Conservation (phyloP, 2,888 invertebrate genomes). For the Monoplex corrugatus region DNA sequence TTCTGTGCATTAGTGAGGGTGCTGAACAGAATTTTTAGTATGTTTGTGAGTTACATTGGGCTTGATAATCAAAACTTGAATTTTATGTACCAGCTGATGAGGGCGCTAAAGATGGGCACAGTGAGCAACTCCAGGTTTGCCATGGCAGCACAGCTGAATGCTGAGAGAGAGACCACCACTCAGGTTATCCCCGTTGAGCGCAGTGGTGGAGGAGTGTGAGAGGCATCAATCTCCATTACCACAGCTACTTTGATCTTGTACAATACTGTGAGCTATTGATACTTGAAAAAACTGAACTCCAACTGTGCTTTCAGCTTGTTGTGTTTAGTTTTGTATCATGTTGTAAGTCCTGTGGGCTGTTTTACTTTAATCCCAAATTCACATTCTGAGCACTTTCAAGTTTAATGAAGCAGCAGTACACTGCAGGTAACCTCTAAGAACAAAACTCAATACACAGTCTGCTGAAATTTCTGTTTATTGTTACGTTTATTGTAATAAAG, state of each 20-base stretch:
- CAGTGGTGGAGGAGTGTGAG: constrained; percentile 93
- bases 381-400: no score
- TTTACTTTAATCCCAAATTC: no score
- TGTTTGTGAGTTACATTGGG: background rate
- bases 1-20: background rate
- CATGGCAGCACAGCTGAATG: constrained; percentile 95
- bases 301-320: background rate
- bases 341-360: no score
- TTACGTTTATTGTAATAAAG: background rate
- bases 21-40: background rate
- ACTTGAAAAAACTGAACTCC: background rate
- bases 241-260: background rate
- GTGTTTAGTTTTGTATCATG: no score
- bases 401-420: no score
- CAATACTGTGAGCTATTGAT: background rate
- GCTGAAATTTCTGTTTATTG: background rate
- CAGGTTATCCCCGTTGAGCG: constrained; percentile 89
- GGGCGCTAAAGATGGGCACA: constrained; percentile 97
- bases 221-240: no score
- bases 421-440: no score
- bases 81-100: constrained; percentile 92
- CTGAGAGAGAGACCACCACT: constrained; percentile 86
- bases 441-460: background rate
- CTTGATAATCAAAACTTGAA: background rate
- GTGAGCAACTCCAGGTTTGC: constrained; percentile 98